Conservation (phyloP, 2,797 vertebrate genomes). For the Dermochelys coriacea region DNA sequence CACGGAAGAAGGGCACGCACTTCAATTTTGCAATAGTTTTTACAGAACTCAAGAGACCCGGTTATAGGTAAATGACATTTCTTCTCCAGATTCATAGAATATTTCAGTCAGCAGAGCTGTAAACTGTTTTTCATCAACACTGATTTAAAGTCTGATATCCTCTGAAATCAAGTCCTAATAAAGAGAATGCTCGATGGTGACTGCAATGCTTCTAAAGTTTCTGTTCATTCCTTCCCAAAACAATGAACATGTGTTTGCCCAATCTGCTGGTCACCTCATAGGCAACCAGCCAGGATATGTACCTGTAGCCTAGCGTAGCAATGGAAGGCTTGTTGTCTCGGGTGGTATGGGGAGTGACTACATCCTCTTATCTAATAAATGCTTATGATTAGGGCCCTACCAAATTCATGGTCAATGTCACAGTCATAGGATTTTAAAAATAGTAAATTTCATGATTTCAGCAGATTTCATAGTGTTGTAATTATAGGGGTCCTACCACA, state of each 20-base stretch:
- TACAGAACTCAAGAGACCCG: conserved; percentile 93
- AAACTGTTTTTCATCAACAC: neutral
- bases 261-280: neutral
- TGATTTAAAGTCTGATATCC: neutral
- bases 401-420: too few species aligned
- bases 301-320: neutral
- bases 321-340: neutral
- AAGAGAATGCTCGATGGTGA: accelerated
- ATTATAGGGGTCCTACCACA: too few species aligned
- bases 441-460: too few species aligned
- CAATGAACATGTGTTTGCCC: neutral
- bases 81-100: neutral
- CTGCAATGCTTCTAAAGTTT: accelerated
- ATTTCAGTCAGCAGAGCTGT: neutral
- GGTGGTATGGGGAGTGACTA: accelerated
- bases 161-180: neutral
- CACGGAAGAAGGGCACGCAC: conserved; percentile 97
- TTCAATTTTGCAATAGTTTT: conserved; percentile 98
- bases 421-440: too few species aligned
- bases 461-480: too few species aligned
- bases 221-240: neutral
- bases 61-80: conserved; percentile 87
- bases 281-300: accelerated
- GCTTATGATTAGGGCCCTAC: neutral
- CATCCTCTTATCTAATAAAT: neutral